A percentile compares a stretch with the other conserved stretches of the same genome.
Evolutionary conservation across 1,140 invertebrate species (phyloP).

Genomic region (Halesus radiatus): DNA sequence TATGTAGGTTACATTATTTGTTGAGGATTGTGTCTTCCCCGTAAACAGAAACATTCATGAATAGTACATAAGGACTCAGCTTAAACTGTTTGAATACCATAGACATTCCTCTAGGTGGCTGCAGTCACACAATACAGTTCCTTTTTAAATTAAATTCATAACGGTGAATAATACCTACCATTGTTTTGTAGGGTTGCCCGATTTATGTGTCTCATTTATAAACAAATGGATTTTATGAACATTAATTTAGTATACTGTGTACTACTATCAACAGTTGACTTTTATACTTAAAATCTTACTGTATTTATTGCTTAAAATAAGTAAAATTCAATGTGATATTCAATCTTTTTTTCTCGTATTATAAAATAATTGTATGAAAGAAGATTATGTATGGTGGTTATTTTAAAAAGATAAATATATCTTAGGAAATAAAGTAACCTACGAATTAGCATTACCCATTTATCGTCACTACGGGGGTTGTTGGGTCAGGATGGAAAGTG

Average conservation of each 20-base stretch:
- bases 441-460: neutral
- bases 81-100: neutral
- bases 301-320: conserved; percentile 28
- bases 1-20: neutral
- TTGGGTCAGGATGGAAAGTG: neutral
- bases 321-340: conserved; percentile 33
- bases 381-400: neutral
- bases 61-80: neutral
- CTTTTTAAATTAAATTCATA: neutral
- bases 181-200: neutral
- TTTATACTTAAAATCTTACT: conserved; percentile 22
- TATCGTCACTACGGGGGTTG: neutral
- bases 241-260: neutral
- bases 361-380: neutral
- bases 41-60: too few relatives aligned
- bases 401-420: neutral
- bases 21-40: neutral
- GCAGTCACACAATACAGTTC: conserved; percentile 13
- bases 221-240: neutral
- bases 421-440: neutral
- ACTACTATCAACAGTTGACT: conserved; percentile 1
- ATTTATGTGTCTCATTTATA: neutral
- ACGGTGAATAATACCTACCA: neutral
- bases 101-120: neutral
- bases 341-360: conserved; percentile 25